Evolutionary conservation across 2,113 vertebrate species (phyloP), one percentile per base, ranked within the genome.

Genomic region (Lutjanus erythropterus): DNA sequence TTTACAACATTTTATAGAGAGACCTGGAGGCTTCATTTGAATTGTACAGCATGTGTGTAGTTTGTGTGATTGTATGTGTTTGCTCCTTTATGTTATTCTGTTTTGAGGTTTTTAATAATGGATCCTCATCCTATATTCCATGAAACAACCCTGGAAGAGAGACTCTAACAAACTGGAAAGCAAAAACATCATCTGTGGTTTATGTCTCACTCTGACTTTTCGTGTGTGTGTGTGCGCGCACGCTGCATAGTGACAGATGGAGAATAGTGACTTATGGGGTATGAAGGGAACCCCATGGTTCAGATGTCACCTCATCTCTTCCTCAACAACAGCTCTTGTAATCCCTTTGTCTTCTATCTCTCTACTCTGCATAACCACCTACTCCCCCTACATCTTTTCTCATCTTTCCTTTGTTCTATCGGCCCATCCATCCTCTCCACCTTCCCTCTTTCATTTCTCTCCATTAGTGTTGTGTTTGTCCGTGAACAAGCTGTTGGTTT

Each of bases 401-500:
- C 50, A 35, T 44, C 31, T 35, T 27, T 80, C 56, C 53, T 46
- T 39, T 39, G 41, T 42, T 42, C 41, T 15, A 42, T 42, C 41
- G n/a, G n/a, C n/a, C n/a, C 33, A 18, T 79, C 50, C 15, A n/a
- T 68, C 47, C 37, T 19, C 35, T 71, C 9, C 71, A 46, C 80
- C 44, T 39, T 52, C 59, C 42, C 55, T 42, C 47, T 47, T 75
- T 80, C 80, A 66, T 83, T 83, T 87, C 49, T 46, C 70, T 84
- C 80, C 44, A 58, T 88, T 80, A 78, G 33, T 39, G 15, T 53
- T 39, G 52, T 79, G 52, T 79, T 74, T 67, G 60, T 19, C 73
- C 42, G 1, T 53, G 59, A 80, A 79, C 79, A 83, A 69, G 78
- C 86, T 82, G 64, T 81, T 81, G 83, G 69, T 86, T 71, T 89